These are phyloP conservation scores for Melinaea menophilus DNA, from an alignment of 2,888 invertebrate genomes.

Conservation along the genomic window DNA sequence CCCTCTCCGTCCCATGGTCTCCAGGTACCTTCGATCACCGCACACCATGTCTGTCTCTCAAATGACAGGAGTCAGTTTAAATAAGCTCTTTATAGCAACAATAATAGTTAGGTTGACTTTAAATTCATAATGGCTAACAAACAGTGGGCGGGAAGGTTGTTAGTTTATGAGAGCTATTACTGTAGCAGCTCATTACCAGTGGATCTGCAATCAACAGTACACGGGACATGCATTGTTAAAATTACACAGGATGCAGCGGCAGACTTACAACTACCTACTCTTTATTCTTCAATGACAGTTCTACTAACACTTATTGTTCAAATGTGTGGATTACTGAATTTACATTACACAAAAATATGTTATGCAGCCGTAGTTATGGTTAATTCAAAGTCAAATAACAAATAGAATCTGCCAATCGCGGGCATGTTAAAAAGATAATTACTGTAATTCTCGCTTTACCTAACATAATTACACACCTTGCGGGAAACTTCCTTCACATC, in stretches of 20 bases:
- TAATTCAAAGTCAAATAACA: too few species aligned
- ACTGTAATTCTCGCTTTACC: too few species aligned
- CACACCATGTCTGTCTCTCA: background rate
- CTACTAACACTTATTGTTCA: too few species aligned
- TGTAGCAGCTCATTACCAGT: background rate
- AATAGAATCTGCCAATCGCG: too few species aligned
- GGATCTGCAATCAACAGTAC: constrained; percentile 6
- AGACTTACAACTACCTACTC: too few species aligned
- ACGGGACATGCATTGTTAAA: constrained; percentile 2
- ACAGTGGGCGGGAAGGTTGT: constrained; percentile 15
- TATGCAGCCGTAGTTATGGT: too few species aligned
- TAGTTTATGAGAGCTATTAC: background rate
- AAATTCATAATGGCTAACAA: background rate
- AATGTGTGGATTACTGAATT: too few species aligned
- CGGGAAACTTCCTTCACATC: too few species aligned
- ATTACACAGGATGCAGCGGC: background rate
- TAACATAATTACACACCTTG: too few species aligned
- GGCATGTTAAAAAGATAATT: too few species aligned
- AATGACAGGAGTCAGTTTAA: constrained; percentile 3
- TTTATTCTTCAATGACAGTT: too few species aligned
- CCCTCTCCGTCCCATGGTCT: constrained; percentile 25
- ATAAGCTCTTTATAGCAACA: background rate
- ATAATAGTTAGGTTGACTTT: background rate
- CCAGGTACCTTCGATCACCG: constrained; percentile 5
- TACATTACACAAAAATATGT: too few species aligned